Conservation (phyloP, 2,888 invertebrate genomes). For the Pseudococcus viburni region DNA sequence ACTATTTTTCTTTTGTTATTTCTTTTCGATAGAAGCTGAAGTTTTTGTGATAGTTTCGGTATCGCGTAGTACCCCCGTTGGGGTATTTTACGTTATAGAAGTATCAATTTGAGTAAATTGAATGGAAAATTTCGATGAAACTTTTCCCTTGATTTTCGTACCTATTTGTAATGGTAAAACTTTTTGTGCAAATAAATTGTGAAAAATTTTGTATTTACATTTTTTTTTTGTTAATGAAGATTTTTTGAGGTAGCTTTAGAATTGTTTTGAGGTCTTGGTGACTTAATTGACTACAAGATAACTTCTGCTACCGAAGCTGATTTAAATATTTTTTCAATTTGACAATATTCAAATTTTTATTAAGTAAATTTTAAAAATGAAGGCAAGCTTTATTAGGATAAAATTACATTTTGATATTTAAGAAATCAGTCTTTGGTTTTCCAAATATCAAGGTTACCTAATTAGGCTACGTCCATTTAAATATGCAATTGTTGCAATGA, state of each 20-base stretch:
- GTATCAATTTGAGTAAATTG: background rate
- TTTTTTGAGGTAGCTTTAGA: background rate
- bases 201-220: background rate
- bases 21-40: conserved; percentile 10
- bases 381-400: too few relatives aligned
- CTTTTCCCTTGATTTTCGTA: background rate
- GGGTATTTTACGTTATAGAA: background rate
- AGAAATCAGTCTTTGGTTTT: too few relatives aligned
- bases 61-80: background rate
- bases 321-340: too few relatives aligned
- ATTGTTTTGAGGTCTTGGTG: too few relatives aligned
- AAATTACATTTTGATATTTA: too few relatives aligned
- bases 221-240: background rate
- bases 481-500: too few relatives aligned
- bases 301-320: too few relatives aligned
- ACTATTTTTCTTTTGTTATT: background rate
- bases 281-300: too few relatives aligned
- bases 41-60: conserved; percentile 5
- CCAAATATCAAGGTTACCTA: too few relatives aligned
- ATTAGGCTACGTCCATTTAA: too few relatives aligned
- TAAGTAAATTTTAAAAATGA: too few relatives aligned
- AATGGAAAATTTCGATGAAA: background rate
- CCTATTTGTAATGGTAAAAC: background rate
- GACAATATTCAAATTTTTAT: too few relatives aligned
- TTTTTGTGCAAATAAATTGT: conserved; percentile 7